These are phyloP conservation scores for Sphaerodactylus townsendi DNA, from an alignment of 2,113 vertebrate species.

Conservation along the genomic window DNA sequence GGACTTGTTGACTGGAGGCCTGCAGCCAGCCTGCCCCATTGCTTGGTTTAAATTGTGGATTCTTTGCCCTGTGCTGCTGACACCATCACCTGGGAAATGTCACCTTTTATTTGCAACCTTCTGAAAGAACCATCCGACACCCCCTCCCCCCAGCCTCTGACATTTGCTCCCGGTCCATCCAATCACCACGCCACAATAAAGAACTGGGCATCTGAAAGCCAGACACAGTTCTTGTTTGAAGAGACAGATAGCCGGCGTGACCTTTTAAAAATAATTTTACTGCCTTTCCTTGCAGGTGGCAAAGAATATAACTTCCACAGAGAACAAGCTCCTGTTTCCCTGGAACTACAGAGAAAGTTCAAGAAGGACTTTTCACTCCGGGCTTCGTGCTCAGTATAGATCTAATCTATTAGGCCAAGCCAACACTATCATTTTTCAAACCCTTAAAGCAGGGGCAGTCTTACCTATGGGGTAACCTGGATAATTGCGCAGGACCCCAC, in stretches of 20 bases:
- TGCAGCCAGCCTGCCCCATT: not conserved
- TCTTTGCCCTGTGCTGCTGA: no score
- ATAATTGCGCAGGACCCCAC: no score
- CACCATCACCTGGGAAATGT: not conserved
- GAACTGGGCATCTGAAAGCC: not conserved
- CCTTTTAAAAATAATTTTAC: conserved; percentile 3
- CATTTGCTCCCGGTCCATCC: not conserved
- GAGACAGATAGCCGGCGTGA: not conserved
- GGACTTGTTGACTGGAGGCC: not conserved
- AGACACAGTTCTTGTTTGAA: not conserved
- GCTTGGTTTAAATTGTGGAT: not conserved
- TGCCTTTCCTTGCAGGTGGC: not conserved
- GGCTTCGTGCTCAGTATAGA: not conserved
- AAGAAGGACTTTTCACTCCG: not conserved
- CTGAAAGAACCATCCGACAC: not conserved
- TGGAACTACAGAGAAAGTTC: rapidly evolving
- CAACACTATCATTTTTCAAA: conserved; percentile 14
- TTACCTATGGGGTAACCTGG: no score
- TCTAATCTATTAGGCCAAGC: not conserved
- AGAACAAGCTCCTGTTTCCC: not conserved
- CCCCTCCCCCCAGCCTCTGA: not conserved
- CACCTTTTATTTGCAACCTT: not conserved
- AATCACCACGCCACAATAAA: not conserved
- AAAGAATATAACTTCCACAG: not conserved
- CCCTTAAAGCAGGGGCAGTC: no score